phyloP scores from a whole-genome alignment of 2,888 invertebrate species.

The Morinoia aosen region DNA sequence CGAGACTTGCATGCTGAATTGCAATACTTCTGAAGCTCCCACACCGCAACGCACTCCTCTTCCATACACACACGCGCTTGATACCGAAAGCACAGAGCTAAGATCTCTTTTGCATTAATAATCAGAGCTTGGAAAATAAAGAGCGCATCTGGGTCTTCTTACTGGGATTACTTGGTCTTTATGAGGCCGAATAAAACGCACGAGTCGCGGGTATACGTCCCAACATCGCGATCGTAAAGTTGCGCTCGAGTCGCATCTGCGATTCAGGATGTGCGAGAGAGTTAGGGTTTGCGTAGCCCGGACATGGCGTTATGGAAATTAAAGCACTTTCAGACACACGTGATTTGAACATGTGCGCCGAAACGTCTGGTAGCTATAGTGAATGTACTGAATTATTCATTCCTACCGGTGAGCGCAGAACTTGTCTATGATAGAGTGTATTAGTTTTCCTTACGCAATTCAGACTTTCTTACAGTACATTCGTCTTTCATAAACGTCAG shows the following conservation, averaged over 20 bases:
- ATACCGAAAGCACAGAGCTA: neutral
- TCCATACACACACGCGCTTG: neutral
- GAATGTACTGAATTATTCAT: neutral
- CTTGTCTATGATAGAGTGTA: neutral
- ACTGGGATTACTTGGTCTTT: constrained; percentile 44
- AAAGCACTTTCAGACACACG: neutral
- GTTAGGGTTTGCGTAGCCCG: neutral
- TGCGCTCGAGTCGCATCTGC: neutral
- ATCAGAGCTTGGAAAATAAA: constrained; percentile 22
- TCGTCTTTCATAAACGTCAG: neutral
- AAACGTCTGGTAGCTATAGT: neutral
- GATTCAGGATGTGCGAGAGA: neutral
- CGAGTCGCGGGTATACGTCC: neutral
- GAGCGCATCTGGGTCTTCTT: constrained; percentile 33
- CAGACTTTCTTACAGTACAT: neutral
- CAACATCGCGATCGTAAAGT: constrained; percentile 29
- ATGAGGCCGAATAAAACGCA: constrained; percentile 37
- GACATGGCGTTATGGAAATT: neutral
- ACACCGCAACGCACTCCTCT: neutral
- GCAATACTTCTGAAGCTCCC: neutral
- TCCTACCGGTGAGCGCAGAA: neutral
- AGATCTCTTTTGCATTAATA: constrained; percentile 33
- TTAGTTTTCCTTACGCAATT: neutral
- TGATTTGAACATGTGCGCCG: neutral
- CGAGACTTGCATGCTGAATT: neutral